Evolutionary conservation across 1,140 invertebrate species (phyloP), one percentile per base, ranked within the genome.

Genomic region (Pogonomyrmex barbatus): DNA sequence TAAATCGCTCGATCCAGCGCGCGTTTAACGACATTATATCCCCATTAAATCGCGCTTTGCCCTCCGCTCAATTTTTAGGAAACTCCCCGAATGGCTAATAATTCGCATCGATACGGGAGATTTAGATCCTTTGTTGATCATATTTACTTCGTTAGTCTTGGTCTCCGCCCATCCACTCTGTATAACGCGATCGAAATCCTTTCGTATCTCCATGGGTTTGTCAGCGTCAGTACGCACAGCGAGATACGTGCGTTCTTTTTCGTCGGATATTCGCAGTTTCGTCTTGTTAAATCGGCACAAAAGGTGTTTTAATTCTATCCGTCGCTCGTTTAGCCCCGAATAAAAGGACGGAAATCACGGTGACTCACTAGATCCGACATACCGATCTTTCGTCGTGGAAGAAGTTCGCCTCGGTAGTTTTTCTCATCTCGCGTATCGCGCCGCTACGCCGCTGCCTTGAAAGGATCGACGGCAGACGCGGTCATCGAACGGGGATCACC

Each of bases 401-500:
- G 36, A 50, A 42, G 63, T 86, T 86, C 24, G 77, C 85, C 47
- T 5, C 85, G 85, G 52, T 86, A 12, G 77, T 65, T 89, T 88
- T 88, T 82, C 71, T 84, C 52, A 68, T 52, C 58, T 75, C 68
- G 79, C 79, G 68, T 42, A 73, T 82, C 50, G 65, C 67, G 58
- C 30, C 14, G 24, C 14, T 36, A 17, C 42, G 73, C 42, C 33
- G 56, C 30, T 36, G 24, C 50, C 63, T 76, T 52, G 71, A 60
- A 54, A 86, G 60, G 87, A 85, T 88, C 71, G 58, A 24, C 81
- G 67, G 30, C 9, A 67, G 65, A 17, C 30, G 82, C 75, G 60
- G 85, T 87, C 88, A 85, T 84, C 88, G 88, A 75, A 89, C 77
- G 77, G 45, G 65, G 88, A 73, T 56, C 17, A 56, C 42, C 56